Conservation (phyloP, 2,113 vertebrate genomes). For the Strix uralensis region DNA sequence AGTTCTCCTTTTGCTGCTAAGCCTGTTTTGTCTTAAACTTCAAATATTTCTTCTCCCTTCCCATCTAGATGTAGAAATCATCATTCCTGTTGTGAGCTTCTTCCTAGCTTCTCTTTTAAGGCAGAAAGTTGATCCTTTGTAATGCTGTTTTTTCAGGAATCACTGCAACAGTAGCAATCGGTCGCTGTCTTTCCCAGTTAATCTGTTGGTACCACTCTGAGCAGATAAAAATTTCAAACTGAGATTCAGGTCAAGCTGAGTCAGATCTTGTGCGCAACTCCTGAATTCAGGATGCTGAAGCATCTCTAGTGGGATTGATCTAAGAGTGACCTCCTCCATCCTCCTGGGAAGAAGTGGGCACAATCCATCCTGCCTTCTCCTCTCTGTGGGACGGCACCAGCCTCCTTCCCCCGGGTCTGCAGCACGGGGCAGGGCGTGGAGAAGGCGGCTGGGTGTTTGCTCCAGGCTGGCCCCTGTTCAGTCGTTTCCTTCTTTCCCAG, state of each 20-base stretch:
- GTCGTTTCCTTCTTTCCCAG: not conserved
- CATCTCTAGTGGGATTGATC: not conserved
- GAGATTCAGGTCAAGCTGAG: not conserved
- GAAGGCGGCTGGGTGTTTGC: not conserved
- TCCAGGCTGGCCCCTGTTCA: rapidly evolving
- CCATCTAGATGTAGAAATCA: not conserved
- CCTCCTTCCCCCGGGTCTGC: not conserved
- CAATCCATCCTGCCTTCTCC: not conserved
- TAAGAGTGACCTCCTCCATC: not conserved
- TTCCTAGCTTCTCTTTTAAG: not conserved
- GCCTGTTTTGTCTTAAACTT: not conserved
- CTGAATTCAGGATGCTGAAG: not conserved
- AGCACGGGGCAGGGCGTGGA: not conserved
- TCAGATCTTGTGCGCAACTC: not conserved
- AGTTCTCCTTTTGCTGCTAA: not conserved
- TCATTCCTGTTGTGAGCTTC: not conserved
- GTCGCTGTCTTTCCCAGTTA: not conserved
- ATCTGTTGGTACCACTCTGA: not conserved
- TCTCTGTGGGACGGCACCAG: not conserved
- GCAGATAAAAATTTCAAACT: not conserved
- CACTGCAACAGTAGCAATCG: not conserved
- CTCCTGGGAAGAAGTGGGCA: not conserved
- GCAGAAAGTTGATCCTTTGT: not conserved
- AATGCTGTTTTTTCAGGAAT: not conserved
- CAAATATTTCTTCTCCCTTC: not conserved